Conservation (phyloP, 2,888 invertebrate genomes). For the Athalia cordata region DNA sequence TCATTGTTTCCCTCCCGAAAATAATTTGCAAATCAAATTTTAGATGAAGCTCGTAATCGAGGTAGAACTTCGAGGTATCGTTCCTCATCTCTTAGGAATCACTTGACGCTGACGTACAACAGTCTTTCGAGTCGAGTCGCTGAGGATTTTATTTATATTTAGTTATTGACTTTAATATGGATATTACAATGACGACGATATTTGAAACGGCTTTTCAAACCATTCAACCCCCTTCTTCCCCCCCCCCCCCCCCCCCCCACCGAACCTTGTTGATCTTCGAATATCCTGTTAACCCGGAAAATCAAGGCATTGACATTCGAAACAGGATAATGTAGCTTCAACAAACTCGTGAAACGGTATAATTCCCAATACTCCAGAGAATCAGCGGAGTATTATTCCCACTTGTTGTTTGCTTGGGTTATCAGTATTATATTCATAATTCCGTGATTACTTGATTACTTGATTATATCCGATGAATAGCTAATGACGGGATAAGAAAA, state of each 20-base stretch:
- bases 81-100: not conserved
- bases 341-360: constrained; percentile 9
- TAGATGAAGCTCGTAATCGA: not conserved
- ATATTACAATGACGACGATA: not conserved
- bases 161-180: not conserved
- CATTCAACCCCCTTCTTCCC: not conserved
- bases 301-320: constrained; percentile 11
- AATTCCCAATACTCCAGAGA: not conserved
- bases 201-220: constrained; percentile 13
- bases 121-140: not conserved
- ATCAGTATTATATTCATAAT: no score
- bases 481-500: not conserved
- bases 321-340: not conserved
- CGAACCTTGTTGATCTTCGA: not conserved
- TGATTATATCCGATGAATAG: no score
- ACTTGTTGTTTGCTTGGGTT: not conserved
- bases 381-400: not conserved
- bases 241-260: not conserved
- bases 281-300: constrained; percentile 13
- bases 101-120: constrained; percentile 13
- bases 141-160: constrained; percentile 4
- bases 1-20: not conserved
- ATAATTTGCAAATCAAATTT: constrained; percentile 10
- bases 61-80: not conserved
- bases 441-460: no score